A percentile compares a stretch with the other conserved stretches of the same genome.
These are phyloP conservation scores for Netelia fuscicornis DNA, from an alignment of 2,888 invertebrate species.

Conservation along the genomic window DNA sequence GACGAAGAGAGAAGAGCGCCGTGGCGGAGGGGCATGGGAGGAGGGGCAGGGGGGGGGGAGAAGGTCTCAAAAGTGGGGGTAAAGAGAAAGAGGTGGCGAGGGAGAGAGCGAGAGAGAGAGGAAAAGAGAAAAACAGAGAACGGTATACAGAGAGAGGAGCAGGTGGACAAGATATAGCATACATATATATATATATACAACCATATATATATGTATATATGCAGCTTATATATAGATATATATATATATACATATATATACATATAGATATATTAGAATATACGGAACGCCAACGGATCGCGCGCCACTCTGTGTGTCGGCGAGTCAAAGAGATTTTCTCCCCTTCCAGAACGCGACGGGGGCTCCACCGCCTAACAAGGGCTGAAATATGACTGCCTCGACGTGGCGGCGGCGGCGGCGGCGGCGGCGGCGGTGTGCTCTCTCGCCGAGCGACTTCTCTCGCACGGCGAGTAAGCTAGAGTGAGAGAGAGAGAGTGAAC, in stretches of 20 bases:
- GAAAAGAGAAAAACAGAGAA: slow-evolving; percentile 68
- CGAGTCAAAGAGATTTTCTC: slow-evolving; percentile 83
- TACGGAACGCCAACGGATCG: slow-evolving; percentile 81
- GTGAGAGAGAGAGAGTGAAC: background rate
- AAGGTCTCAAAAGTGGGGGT: slow-evolving; percentile 9
- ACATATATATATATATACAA: background rate
- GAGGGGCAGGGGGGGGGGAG: slow-evolving; percentile 12
- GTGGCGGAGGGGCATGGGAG: too few relatives aligned
- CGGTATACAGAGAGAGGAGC: slow-evolving; percentile 74
- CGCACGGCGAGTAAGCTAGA: slow-evolving; percentile 11
- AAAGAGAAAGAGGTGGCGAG: slow-evolving; percentile 24
- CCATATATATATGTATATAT: slow-evolving; percentile 16
- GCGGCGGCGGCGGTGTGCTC: slow-evolving; percentile 47
- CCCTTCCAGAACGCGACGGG: slow-evolving; percentile 79
- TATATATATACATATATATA: slow-evolving; percentile 12
- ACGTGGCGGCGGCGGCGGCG: slow-evolving; percentile 53
- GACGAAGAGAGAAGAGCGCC: slow-evolving; percentile 1
- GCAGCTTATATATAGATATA: background rate
- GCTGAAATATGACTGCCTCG: slow-evolving; percentile 81
- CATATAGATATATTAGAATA: slow-evolving; percentile 30
- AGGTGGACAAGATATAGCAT: slow-evolving; percentile 78
- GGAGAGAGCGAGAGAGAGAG: slow-evolving; percentile 24
- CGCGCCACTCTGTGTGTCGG: slow-evolving; percentile 80
- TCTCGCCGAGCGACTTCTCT: slow-evolving; percentile 56
- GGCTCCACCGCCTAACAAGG: slow-evolving; percentile 82